These are phyloP conservation scores for Nothocercus nigrocapillus DNA, from an alignment of 2,113 vertebrate species.

Conservation along the genomic window DNA sequence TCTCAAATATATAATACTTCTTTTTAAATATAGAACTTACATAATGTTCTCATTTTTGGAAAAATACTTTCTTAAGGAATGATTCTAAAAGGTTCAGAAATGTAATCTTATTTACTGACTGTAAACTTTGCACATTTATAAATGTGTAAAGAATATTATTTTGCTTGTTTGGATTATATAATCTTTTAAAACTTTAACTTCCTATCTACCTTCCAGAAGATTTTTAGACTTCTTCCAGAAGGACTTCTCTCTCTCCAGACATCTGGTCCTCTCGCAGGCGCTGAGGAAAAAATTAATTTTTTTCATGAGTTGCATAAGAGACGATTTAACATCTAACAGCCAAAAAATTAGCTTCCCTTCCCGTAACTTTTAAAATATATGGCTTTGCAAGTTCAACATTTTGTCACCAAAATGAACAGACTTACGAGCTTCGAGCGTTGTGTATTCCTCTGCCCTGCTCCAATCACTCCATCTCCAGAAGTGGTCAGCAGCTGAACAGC, in stretches of 20 bases:
- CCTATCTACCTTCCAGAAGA: conserved; percentile 83
- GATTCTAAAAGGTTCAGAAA: neutral
- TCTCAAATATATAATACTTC: neutral
- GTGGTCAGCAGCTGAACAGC: conserved; percentile 68
- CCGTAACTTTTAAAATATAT: neutral
- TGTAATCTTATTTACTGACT: neutral
- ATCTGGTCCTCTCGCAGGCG: conserved; percentile 77
- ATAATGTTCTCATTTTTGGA: neutral
- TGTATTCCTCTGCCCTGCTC: conserved; percentile 58
- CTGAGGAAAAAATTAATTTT: conserved; percentile 34
- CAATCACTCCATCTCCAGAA: conserved; percentile 84
- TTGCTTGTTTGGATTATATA: neutral
- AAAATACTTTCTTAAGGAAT: neutral
- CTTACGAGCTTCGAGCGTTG: conserved; percentile 77
- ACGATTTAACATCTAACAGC: neutral
- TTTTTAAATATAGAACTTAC: neutral
- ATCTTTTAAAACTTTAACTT: neutral
- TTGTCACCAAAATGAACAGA: neutral
- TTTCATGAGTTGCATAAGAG: neutral
- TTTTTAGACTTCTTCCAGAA: conserved; percentile 71
- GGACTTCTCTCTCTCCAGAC: conserved; percentile 80
- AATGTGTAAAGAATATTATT: neutral
- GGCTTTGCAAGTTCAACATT: neutral
- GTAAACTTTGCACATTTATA: neutral
- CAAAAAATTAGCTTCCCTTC: neutral